These are phyloP conservation scores for Lithophane leautieri DNA, from an alignment of 2,888 invertebrate species.

Conservation along the genomic window DNA sequence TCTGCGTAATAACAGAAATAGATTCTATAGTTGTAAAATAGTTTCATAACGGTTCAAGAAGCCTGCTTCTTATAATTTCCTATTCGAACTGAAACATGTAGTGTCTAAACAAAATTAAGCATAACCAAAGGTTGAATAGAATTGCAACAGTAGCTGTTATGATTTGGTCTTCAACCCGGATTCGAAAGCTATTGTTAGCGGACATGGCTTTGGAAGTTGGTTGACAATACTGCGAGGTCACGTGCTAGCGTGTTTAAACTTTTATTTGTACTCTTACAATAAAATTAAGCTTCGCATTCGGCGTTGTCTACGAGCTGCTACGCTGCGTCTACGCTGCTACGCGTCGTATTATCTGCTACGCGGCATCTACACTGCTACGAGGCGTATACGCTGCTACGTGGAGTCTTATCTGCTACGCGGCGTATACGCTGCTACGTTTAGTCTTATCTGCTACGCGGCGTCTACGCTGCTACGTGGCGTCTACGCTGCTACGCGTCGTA, in stretches of 20 bases:
- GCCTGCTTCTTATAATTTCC: conserved; percentile 3
- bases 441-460: not conserved
- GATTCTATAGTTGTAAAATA: not conserved
- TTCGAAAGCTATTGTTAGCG: conserved; percentile 71
- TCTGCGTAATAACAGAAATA: not conserved
- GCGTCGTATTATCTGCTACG: not conserved
- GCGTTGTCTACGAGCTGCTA: not conserved
- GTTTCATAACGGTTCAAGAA: not conserved
- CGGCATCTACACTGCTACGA: no score
- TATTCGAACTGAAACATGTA: conserved; percentile 13
- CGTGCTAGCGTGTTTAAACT: conserved; percentile 65
- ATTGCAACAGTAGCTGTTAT: conserved; percentile 71
- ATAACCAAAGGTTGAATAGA: conserved; percentile 62
- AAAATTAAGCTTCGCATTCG: conserved; percentile 2
- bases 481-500: not conserved
- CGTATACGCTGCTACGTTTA: not conserved
- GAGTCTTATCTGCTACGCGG: not conserved
- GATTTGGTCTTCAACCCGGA: conserved; percentile 78
- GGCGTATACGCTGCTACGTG: not conserved
- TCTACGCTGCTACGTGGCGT: not conserved
- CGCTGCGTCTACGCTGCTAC: not conserved
- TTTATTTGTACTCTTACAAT: conserved; percentile 63
- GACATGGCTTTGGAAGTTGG: conserved; percentile 70
- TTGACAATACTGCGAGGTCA: conserved; percentile 55
- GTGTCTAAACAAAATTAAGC: conserved; percentile 30